phyloP scores from a whole-genome alignment of 2,888 invertebrate genomes.

The Tinea pellionella region DNA sequence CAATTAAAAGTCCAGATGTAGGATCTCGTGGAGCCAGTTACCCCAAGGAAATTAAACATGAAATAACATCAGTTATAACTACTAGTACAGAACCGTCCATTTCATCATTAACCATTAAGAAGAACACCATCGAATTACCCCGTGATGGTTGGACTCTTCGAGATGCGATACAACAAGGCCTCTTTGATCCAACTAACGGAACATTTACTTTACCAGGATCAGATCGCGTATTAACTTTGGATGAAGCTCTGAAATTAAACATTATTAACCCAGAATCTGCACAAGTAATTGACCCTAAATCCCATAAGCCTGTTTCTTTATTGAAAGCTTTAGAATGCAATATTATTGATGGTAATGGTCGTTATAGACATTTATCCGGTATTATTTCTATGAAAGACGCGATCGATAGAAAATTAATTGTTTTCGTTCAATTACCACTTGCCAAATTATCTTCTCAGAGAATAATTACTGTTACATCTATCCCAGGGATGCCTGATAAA shows the following conservation, averaged over 20 bases:
- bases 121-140: slow-evolving; percentile 82
- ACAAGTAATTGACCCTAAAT: slow-evolving; percentile 81
- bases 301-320: slow-evolving; percentile 75
- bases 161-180: slow-evolving; percentile 84
- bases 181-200: slow-evolving; percentile 87
- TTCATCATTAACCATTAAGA: slow-evolving; percentile 66
- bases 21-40: slow-evolving; percentile 30
- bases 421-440: slow-evolving; percentile 66
- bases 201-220: slow-evolving; percentile 88
- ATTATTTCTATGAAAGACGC: slow-evolving; percentile 80
- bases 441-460: slow-evolving; percentile 66
- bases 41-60: slow-evolving; percentile 32
- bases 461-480: slow-evolving; percentile 78
- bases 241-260: slow-evolving; percentile 87
- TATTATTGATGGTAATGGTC: slow-evolving; percentile 82
- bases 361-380: slow-evolving; percentile 70
- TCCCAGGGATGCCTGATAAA: slow-evolving; percentile 77
- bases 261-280: slow-evolving; percentile 89
- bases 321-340: slow-evolving; percentile 81
- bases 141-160: slow-evolving; percentile 84
- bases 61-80: slow-evolving; percentile 51
- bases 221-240: slow-evolving; percentile 84
- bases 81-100: slow-evolving; percentile 58
- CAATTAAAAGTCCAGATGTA: slow-evolving; percentile 69
- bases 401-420: slow-evolving; percentile 73